Conservation (phyloP, 2,113 vertebrate species). For the Chloropsis cyanopogon region DNA sequence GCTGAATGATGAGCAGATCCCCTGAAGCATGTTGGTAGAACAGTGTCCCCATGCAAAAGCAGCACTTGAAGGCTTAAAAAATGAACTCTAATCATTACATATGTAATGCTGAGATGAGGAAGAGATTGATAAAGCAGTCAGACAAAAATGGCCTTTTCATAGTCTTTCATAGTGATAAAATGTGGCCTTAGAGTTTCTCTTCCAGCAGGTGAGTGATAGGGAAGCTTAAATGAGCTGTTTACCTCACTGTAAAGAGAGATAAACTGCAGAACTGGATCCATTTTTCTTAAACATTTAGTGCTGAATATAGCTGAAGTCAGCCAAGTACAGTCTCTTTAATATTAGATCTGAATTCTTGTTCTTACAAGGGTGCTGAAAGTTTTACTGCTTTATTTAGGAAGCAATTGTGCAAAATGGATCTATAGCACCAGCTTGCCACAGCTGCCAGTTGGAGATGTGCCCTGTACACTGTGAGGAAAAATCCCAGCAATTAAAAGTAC, state of each 20-base stretch:
- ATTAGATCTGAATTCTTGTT: not conserved
- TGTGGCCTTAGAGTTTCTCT: not conserved
- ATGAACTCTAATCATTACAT: not conserved
- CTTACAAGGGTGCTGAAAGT: not conserved
- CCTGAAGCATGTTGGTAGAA: not conserved
- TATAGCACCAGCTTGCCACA: not conserved
- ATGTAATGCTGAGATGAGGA: not conserved
- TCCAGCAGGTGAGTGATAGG: not conserved
- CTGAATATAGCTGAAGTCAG: not conserved
- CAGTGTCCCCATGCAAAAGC: not conserved
- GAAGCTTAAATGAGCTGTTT: not conserved
- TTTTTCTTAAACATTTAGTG: not conserved
- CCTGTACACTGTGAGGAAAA: not conserved
- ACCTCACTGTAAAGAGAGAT: not conserved
- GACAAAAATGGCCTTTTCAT: not conserved
- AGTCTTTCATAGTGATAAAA: not conserved
- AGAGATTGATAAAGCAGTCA: not conserved
- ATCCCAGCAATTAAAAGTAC: not conserved
- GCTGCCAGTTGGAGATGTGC: not conserved
- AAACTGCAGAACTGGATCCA: not conserved
- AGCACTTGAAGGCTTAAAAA: not conserved
- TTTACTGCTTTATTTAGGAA: slow-evolving; percentile 9
- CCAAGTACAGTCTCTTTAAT: not conserved
- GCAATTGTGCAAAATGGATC: not conserved
- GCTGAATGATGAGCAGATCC: not conserved